Evolutionary conservation across 2,797 vertebrate species (phyloP), one percentile per base, ranked within the genome.

Genomic region (Chiloscyllium punctatum): DNA sequence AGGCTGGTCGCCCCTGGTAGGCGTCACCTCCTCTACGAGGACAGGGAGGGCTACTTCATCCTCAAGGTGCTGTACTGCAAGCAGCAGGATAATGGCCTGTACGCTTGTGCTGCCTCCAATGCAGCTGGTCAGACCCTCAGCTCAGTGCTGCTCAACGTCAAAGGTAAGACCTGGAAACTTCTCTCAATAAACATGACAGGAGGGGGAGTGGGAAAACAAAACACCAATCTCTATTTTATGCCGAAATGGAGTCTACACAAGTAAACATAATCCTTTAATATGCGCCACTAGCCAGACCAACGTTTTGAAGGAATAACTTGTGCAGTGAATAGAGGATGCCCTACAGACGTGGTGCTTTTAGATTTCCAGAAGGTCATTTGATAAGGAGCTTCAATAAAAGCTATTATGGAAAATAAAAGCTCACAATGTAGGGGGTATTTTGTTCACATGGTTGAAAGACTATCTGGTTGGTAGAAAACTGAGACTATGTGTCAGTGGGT

Each of bases 31-130:
- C 96, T 99, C 96, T 99, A 99, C 0, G 99, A 99, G 96, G 99
- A 99, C 97, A 98, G 99, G 95, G 99, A 99, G 95, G 99, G 99
- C 94, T 99, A 99, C 97, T 99, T 99, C 96, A 99, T 99, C 95
- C 98, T 99, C 94, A 99, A 99, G 97, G 98, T 99, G 96, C 98
- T 99, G 95, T 99, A 99, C 97, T 99, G 99, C 97, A 99, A 99
- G 95, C 98, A 98, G 96, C 98, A 98, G 96, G 99, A 99, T 96
- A 98, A 98, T 62, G 99, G 99, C 16, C 98, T 99, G 95, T 99
- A 99, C 21, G 97, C 99, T 68, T 99, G 99, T 96, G 98, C 98
- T 0, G 99, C 99, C 0, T 99, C 98, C 96, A 99, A 99, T 96
- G 98, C 98, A 0, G 99, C 99, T 0, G 99, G 99, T 62, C 99